These are phyloP conservation scores for Erebia palarica DNA, from an alignment of 2,888 invertebrate species.

Conservation along the genomic window DNA sequence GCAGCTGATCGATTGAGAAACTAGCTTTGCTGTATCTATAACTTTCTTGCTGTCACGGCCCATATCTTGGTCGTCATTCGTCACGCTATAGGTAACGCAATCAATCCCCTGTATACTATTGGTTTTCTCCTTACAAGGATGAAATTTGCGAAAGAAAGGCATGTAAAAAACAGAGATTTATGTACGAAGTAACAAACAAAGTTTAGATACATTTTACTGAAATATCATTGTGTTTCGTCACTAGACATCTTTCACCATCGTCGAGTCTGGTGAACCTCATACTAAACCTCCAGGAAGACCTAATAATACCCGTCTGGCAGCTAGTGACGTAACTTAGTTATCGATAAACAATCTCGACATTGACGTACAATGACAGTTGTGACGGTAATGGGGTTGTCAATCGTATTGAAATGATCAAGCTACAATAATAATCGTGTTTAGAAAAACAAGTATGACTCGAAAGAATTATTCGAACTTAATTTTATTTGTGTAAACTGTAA, in stretches of 20 bases:
- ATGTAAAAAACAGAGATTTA: no score
- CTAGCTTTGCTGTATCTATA: no score
- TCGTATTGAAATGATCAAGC: conserved; percentile 22
- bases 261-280: background rate
- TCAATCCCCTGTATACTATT: no score
- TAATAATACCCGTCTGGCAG: conserved; percentile 75
- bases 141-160: no score
- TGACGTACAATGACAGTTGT: conserved; percentile 30
- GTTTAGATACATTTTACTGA: background rate
- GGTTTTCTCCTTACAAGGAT: no score
- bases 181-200: no score
- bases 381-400: conserved; percentile 33
- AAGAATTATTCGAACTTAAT: background rate
- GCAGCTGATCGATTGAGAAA: no score
- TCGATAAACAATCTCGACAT: conserved; percentile 37
- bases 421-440: conserved; percentile 17
- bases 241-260: background rate
- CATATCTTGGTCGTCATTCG: no score
- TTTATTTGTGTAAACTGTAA: background rate
- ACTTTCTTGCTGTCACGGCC: no score
- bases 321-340: conserved; percentile 56
- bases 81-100: no score
- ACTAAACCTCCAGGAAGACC: conserved; percentile 59
- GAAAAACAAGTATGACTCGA: background rate
- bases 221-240: background rate